A percentile compares a stretch with the other conserved stretches of the same genome.
These are phyloP conservation scores for Urocynchramus pylzowi DNA, from an alignment of 2,113 vertebrate species.

Conservation along the genomic window DNA sequence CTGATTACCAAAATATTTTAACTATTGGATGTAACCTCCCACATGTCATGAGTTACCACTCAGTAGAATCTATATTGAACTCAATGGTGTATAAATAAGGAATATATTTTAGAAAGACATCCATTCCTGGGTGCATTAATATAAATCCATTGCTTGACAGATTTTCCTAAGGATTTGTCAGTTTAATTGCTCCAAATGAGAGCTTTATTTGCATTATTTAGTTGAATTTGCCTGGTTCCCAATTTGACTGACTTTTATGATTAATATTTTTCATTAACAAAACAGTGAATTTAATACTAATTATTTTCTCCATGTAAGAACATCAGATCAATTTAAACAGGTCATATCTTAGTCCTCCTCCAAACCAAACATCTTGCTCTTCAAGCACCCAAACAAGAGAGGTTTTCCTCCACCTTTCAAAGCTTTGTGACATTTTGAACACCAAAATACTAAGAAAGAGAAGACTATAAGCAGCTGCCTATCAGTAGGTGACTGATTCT, in stretches of 20 bases:
- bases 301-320: background rate
- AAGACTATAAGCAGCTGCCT: background rate
- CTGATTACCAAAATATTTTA: background rate
- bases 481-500: background rate
- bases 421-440: background rate
- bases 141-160: background rate
- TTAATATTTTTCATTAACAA: background rate
- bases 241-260: background rate
- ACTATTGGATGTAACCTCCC: background rate
- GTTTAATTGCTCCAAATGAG: background rate
- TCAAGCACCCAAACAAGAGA: background rate
- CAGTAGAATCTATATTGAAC: background rate
- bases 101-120: background rate
- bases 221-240: background rate
- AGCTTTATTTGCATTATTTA: background rate
- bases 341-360: background rate
- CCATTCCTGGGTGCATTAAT: background rate
- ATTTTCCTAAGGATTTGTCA: background rate
- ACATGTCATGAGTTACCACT: background rate
- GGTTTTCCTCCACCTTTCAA: background rate
- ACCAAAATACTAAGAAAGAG: background rate
- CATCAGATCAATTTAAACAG: background rate
- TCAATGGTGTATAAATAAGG: background rate
- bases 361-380: background rate
- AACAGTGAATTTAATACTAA: background rate